Evolutionary conservation across 2,888 invertebrate species (phyloP), one percentile per base, ranked within the genome.

Genomic region (Physocephala rufipes): DNA sequence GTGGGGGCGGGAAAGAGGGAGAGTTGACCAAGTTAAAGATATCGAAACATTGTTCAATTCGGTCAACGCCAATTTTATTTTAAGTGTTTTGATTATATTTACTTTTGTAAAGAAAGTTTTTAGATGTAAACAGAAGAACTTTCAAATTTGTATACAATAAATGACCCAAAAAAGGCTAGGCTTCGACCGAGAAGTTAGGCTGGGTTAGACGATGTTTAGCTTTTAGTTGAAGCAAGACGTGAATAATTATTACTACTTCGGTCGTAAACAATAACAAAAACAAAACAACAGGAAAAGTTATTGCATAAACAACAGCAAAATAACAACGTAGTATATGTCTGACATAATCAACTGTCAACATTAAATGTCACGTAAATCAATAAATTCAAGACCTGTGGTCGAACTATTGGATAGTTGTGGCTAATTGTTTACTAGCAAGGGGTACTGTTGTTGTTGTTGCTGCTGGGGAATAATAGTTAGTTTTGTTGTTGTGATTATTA

Each of bases 271-370:
- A 36, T 9, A 36, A 36, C 36, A 36, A 36, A 4, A 36, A 36
- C 36, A 36, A 4, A 36, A 36, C 9, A 36, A 36, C 36, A 36
- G 9, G 5, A 36, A 36, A 4, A 36, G 9, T 9, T 7, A 36
- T 9, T 7, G 5, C 36, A 9, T 9, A 4, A 36, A 4, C 36
- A 36, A 4, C 36, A 36, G 9, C 36, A 69, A 72, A n/a, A n/a
- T n/a, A n/a, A n/a, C n/a, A n/a, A n/a, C n/a, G n/a, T n/a, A n/a
- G n/a, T n/a, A 73, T 65, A 70, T 75, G 76, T 77, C 77, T 74
- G 72, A 72, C 74, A 74, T 75, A 74, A 77, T 77, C 77, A 77
- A 62, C 71, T 77, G 77, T 77, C 76, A 77, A 74, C 74, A 69
- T 70, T 63, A 75, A 73, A 73, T 76, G 74, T 76, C 73, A 75